phyloP scores from a whole-genome alignment of 2,888 invertebrate genomes.

The Hirtodrosophila confusa region DNA sequence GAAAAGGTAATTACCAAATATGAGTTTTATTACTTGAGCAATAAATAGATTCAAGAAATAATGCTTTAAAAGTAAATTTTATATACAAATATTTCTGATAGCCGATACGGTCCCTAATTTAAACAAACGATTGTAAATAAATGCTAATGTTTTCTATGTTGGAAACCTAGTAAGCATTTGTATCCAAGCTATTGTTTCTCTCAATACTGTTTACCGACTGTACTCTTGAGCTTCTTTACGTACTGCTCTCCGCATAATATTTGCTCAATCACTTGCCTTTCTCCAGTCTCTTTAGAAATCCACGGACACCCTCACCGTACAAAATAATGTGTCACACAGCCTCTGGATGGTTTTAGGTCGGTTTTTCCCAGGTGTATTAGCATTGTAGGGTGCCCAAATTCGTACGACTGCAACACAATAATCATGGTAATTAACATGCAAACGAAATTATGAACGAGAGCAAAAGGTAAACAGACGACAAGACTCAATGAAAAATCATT shows the following conservation, averaged over 20 bases:
- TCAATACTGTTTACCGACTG: too few species aligned
- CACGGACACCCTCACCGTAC: slow-evolving; percentile 1
- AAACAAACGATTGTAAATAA: too few species aligned
- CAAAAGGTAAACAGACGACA: slow-evolving; percentile 52
- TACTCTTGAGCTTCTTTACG: slow-evolving; percentile 3
- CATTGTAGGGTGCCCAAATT: slow-evolving; percentile 13
- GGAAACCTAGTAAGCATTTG: neutral
- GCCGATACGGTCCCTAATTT: too few species aligned
- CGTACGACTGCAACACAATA: slow-evolving; percentile 70
- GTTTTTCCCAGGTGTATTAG: slow-evolving; percentile 62
- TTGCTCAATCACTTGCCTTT: slow-evolving; percentile 44
- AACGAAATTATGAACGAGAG: slow-evolving; percentile 75
- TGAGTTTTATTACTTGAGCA: too few species aligned
- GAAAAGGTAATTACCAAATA: too few species aligned
- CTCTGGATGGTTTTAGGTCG: slow-evolving; percentile 19
- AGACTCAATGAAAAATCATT: slow-evolving; percentile 64
- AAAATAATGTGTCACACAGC: slow-evolving; percentile 40
- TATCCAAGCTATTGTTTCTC: too few species aligned
- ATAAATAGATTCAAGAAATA: too few species aligned
- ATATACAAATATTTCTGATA: too few species aligned
- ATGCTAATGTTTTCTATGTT: too few species aligned
- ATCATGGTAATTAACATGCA: slow-evolving; percentile 79
- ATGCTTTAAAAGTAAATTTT: too few species aligned
- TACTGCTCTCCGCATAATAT: slow-evolving; percentile 41
- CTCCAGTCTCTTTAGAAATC: slow-evolving; percentile 10